phyloP scores from a whole-genome alignment of 2,888 invertebrate species.

The Cylloceria caligata region DNA sequence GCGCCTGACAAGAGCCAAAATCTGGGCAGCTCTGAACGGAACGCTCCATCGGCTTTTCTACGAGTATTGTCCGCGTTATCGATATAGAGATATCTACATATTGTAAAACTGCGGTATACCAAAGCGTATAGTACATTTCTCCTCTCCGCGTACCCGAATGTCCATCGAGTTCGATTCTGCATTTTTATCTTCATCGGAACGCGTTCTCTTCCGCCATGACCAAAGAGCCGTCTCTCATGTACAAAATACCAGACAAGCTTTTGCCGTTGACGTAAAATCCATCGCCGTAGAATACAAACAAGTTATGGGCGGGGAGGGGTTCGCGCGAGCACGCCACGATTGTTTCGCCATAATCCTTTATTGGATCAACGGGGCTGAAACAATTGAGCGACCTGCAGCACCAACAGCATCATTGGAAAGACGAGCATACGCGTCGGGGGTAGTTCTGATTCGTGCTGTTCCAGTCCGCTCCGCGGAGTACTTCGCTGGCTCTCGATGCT shows the following conservation, averaged over 20 bases:
- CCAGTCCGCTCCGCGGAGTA: slow-evolving; percentile 9
- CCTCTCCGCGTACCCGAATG: not conserved
- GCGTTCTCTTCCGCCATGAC: not conserved
- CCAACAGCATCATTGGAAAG: slow-evolving; percentile 25
- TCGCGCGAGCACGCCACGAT: slow-evolving; percentile 78
- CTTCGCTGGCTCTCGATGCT: not conserved
- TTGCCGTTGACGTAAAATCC: slow-evolving; percentile 70
- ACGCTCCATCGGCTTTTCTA: slow-evolving; percentile 31
- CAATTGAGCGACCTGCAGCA: slow-evolving; percentile 80
- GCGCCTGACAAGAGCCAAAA: slow-evolving; percentile 69
- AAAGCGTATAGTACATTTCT: not conserved
- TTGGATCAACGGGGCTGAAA: slow-evolving; percentile 84
- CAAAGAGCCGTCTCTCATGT: not conserved
- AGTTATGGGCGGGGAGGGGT: slow-evolving; percentile 10
- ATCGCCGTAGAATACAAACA: slow-evolving; percentile 51
- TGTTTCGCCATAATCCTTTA: slow-evolving; percentile 84
- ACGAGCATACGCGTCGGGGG: too few species aligned
- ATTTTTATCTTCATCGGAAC: slow-evolving; percentile 25
- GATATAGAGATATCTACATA: slow-evolving; percentile 3
- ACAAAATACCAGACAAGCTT: slow-evolving; percentile 58
- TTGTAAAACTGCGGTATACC: not conserved
- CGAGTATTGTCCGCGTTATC: slow-evolving; percentile 26
- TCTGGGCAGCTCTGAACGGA: not conserved
- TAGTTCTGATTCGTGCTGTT: slow-evolving; percentile 24
- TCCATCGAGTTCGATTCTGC: not conserved